Evolutionary conservation across 2,888 invertebrate genomes (phyloP).

Genomic region (Mylabris sibirica): DNA sequence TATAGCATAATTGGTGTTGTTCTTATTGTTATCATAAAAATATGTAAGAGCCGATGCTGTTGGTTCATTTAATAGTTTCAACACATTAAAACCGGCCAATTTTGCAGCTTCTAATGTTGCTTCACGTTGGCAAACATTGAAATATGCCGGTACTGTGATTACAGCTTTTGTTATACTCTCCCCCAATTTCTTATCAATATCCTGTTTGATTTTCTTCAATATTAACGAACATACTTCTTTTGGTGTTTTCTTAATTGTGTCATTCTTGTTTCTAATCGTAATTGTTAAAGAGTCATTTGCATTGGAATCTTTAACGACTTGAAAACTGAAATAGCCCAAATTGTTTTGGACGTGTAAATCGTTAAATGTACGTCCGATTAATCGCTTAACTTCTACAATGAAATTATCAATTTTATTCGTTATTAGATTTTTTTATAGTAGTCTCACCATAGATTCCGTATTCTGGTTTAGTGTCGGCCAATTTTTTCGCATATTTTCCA

Average conservation of each 20-base stretch:
- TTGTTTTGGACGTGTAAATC: conserved; percentile 41
- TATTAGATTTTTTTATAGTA: neutral
- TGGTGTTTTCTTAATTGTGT: conserved; percentile 29
- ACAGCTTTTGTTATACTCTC: conserved; percentile 34
- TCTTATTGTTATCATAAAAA: conserved; percentile 31
- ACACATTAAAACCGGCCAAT: conserved; percentile 40
- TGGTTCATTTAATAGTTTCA: conserved; percentile 43
- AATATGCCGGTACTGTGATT: conserved; percentile 50
- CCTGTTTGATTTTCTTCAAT: conserved; percentile 36
- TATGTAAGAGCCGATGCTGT: conserved; percentile 46
- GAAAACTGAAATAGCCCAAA: conserved; percentile 38
- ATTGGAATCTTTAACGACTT: conserved; percentile 33
- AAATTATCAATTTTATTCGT: neutral
- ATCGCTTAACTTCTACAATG: conserved; percentile 43
- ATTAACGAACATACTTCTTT: conserved; percentile 41
- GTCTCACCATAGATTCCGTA: conserved; percentile 23
- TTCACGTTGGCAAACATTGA: conserved; percentile 43
- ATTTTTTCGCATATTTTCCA: conserved; percentile 22
- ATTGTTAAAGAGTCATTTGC: conserved; percentile 37
- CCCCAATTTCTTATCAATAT: conserved; percentile 34
- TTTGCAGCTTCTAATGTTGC: conserved; percentile 44
- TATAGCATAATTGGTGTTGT: conserved; percentile 33
- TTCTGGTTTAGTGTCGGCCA: conserved; percentile 19
- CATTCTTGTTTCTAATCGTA: neutral
- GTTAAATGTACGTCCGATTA: conserved; percentile 42